These are phyloP conservation scores for Pteropus rufus DNA, from an alignment of 2,797 vertebrate genomes.

Conservation along the genomic window DNA sequence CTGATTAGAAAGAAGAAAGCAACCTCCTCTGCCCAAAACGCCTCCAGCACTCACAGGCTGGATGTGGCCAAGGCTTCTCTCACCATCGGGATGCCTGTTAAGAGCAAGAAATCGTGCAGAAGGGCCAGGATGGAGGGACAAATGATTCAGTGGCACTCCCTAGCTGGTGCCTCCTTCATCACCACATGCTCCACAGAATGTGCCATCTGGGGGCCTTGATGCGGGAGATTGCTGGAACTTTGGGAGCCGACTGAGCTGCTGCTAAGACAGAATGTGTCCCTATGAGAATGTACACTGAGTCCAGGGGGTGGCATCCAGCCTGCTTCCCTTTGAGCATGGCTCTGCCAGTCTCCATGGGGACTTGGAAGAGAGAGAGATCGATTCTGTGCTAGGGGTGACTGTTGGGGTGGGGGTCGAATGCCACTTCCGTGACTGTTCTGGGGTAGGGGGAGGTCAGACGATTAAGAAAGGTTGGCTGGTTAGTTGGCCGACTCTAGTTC, in stretches of 20 bases:
- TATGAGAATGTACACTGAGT: slow-evolving; percentile 49
- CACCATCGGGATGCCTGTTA: neutral
- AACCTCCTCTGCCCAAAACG: neutral
- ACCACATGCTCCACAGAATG: slow-evolving; percentile 38
- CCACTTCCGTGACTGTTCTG: neutral
- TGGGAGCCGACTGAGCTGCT: slow-evolving; percentile 47
- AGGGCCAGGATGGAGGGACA: neutral
- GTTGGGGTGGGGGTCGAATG: neutral
- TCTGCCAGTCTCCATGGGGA: slow-evolving; percentile 74
- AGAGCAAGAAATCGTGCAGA: slow-evolving; percentile 31
- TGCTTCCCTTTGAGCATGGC: neutral
- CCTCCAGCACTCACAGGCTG: neutral
- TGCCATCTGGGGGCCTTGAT: slow-evolving; percentile 65
- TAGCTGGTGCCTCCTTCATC: slow-evolving; percentile 30
- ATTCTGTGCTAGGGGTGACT: neutral
- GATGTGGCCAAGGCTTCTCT: neutral
- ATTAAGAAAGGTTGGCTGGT: neutral
- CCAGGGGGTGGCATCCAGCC: slow-evolving; percentile 48
- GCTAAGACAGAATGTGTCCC: slow-evolving; percentile 72
- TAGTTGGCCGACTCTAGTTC: neutral
- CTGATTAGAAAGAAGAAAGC: slow-evolving; percentile 1
- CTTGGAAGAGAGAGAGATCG: neutral
- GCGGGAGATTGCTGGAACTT: slow-evolving; percentile 59
- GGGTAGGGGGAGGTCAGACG: no score
- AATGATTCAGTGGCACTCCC: slow-evolving; percentile 12